Conservation (phyloP, 2,888 invertebrate species). For the Isoperla grammatica region DNA sequence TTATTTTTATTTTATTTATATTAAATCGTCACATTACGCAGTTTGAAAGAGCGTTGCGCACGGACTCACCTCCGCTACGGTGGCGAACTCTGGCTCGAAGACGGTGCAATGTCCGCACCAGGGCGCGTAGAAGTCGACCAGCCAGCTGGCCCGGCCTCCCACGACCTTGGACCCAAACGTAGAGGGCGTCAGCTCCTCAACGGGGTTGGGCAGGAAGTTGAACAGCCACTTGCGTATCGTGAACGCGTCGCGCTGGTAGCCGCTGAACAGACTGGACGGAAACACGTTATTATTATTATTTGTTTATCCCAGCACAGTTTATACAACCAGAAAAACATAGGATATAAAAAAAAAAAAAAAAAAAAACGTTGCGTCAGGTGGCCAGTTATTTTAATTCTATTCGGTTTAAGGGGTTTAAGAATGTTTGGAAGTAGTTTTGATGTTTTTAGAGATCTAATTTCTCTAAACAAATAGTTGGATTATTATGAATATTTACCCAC, state of each 20-base stretch:
- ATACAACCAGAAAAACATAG: no score
- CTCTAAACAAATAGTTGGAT: no score
- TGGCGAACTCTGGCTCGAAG: constrained; percentile 63
- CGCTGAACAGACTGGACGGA: constrained; percentile 55
- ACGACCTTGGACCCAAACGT: constrained; percentile 49
- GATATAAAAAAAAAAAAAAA: no score
- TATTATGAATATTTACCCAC: no score
- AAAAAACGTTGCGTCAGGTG: no score
- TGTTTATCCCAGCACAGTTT: no score
- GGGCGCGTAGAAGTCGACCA: constrained; percentile 63
- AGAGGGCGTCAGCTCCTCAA: constrained; percentile 45
- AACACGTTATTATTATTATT: no score
- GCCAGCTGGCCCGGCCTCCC: constrained; percentile 47
- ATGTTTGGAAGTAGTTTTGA: no score
- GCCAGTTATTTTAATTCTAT: no score
- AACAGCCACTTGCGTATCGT: constrained; percentile 59
- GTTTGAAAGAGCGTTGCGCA: background rate
- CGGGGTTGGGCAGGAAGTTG: constrained; percentile 55
- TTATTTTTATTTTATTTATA: background rate
- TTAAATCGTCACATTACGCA: background rate
- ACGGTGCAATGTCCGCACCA: constrained; percentile 60
- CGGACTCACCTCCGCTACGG: constrained; percentile 56
- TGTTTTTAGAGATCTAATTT: no score
- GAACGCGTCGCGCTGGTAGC: constrained; percentile 55
- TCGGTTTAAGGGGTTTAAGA: no score